These are phyloP conservation scores for Brachypterus glaber DNA, from an alignment of 2,888 invertebrate genomes.

Conservation along the genomic window DNA sequence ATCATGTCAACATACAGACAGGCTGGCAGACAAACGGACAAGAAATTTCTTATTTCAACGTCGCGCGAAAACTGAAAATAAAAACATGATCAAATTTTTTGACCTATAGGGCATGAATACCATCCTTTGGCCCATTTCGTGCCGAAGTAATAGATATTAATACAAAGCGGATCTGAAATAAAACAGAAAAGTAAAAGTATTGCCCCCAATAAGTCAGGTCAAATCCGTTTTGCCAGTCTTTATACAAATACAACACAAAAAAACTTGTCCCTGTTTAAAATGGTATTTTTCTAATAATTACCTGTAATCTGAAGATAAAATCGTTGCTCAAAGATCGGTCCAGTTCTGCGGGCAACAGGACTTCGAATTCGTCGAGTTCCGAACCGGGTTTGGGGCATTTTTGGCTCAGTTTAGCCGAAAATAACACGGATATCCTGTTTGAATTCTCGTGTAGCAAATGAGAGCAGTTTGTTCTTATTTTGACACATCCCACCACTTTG, in stretches of 20 bases:
- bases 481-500: slow-evolving; percentile 34
- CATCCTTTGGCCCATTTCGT: too few relatives aligned
- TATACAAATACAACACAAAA: slow-evolving; percentile 11
- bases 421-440: slow-evolving; percentile 37
- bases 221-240: slow-evolving; percentile 31
- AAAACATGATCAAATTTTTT: too few relatives aligned
- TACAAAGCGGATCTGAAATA: slow-evolving; percentile 18
- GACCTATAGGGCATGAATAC: too few relatives aligned
- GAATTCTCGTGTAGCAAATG: slow-evolving; percentile 35
- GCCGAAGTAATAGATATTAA: too few relatives aligned
- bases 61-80: too few relatives aligned
- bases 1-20: too few relatives aligned
- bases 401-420: too few relatives aligned
- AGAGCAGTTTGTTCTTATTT: slow-evolving; percentile 35
- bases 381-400: too few relatives aligned
- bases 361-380: slow-evolving; percentile 37
- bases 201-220: slow-evolving; percentile 31
- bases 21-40: too few relatives aligned
- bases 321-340: slow-evolving; percentile 36
- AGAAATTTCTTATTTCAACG: too few relatives aligned
- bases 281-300: slow-evolving; percentile 21
- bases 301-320: slow-evolving; percentile 39
- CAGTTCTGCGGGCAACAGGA: slow-evolving; percentile 30
- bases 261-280: slow-evolving; percentile 21
- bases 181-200: slow-evolving; percentile 34